Percentiles rank a stretch among this genome's conserved stretches.
Conservation (phyloP, 2,113 vertebrate species). For the Burhinus oedicnemus region DNA sequence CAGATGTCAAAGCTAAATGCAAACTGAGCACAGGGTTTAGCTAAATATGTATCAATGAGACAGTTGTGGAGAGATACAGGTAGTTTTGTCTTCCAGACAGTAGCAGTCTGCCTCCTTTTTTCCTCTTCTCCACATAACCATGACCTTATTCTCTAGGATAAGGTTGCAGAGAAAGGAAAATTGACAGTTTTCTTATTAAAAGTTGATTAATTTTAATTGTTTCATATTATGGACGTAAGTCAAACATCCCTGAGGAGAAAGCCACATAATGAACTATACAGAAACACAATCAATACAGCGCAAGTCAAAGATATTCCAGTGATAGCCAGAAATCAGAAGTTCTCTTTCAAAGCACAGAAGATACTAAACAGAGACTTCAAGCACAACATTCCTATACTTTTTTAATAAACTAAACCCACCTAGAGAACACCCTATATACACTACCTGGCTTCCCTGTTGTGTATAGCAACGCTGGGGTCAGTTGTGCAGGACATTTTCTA, state of each 20-base stretch:
- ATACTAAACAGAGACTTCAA: background rate
- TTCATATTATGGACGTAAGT: background rate
- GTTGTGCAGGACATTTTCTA: background rate
- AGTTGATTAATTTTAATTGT: background rate
- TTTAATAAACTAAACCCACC: background rate
- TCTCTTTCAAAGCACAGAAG: background rate
- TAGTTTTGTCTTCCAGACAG: background rate
- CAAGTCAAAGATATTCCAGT: background rate
- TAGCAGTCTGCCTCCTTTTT: background rate
- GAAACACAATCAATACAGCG: background rate
- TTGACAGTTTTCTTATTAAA: background rate
- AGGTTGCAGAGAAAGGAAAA: background rate
- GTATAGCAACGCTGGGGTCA: background rate
- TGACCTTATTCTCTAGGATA: background rate
- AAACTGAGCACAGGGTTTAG: background rate
- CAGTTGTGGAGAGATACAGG: background rate
- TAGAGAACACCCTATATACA: background rate
- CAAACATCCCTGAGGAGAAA: background rate
- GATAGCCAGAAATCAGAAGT: background rate
- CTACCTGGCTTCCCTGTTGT: background rate
- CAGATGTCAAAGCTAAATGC: background rate
- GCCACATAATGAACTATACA: background rate
- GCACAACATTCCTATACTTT: background rate
- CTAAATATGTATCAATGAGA: background rate
- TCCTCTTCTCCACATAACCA: background rate